Evolutionary conservation across 2,888 invertebrate genomes (phyloP), one percentile per base, ranked within the genome.

Genomic region (Poecilus cupreus): DNA sequence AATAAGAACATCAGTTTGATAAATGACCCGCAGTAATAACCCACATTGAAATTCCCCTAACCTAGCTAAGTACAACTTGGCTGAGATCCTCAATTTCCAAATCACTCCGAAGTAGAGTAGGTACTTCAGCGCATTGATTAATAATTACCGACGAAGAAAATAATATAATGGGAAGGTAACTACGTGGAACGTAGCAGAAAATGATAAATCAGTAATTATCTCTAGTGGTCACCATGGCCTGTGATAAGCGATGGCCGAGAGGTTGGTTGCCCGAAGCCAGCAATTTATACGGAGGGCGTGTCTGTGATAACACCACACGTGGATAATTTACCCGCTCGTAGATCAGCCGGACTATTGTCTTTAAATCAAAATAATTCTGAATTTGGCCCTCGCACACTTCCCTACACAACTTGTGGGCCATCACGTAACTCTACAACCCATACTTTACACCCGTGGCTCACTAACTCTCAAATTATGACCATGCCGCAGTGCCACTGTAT

Each of bases 181-280:
- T 64, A 57, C 64, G 60, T 43, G n/a, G 68, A 46, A 37, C 51
- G 64, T 18, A 24, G 64, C 26, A 22, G 68, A 68, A 75, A 78
- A 78, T 78, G 78, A 78, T 78, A 78, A 78, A 78, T 78, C 57
- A 78, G 78, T 78, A 78, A 78, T 78, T 78, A 78, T 78, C 78
- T 75, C 22, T 77, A 24, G 13, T 60, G 49, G 39, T 46, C 43
- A 22, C 26, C 39, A 16, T 22, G 13, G 57, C n/a, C 16, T 26
- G 32, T 76, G 78, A 78, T 78, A 78, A 78, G 78, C 51, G 60
- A 54, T 32, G 54, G 78, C 26, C 64, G 24, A 78, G 54, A 13
- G 32, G 8, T 13, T 10, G 11, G 13, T 13, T 10, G 60, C 60
- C 60, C 22, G 64, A 22, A 64, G 78, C 68, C 1, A 20, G 49